A percentile compares a stretch with the other conserved stretches of the same genome.
phyloP scores from a whole-genome alignment of 1,140 invertebrate species.

The Atta colombica region DNA sequence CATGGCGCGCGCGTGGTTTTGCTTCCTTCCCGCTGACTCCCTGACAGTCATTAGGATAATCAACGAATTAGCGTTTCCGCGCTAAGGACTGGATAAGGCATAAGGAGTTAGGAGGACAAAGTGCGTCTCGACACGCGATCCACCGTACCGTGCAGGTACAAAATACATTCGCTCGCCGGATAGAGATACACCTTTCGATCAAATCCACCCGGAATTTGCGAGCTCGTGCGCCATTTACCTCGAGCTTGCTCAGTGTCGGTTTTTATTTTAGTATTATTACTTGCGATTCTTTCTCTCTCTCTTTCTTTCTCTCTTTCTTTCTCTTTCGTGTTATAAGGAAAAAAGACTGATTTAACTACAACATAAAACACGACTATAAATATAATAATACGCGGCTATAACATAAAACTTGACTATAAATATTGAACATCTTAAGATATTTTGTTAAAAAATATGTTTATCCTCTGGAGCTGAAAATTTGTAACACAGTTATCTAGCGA shows the following conservation, averaged over 20 bases:
- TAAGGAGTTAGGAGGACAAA: slow-evolving; percentile 82
- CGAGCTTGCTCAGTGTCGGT: neutral
- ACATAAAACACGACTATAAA: neutral
- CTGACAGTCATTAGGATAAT: slow-evolving; percentile 83
- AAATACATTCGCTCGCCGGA: slow-evolving; percentile 45
- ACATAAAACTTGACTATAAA: neutral
- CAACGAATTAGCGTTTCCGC: slow-evolving; percentile 83
- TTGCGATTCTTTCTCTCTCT: neutral
- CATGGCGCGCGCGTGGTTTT: slow-evolving; percentile 63
- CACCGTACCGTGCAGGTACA: slow-evolving; percentile 66
- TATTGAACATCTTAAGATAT: neutral
- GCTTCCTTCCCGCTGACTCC: slow-evolving; percentile 72
- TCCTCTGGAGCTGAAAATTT: too few species aligned
- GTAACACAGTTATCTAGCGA: too few species aligned
- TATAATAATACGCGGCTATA: neutral
- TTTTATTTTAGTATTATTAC: neutral
- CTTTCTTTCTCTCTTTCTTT: too few species aligned
- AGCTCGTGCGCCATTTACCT: slow-evolving; percentile 19
- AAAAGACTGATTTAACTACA: neutral
- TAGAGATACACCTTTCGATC: slow-evolving; percentile 65
- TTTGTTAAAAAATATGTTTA: neutral
- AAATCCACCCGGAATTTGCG: slow-evolving; percentile 61
- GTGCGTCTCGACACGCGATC: slow-evolving; percentile 83
- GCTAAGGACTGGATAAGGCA: slow-evolving; percentile 82
- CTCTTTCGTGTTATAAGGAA: neutral